These are phyloP conservation scores for Metacarcinus magister DNA, from an alignment of 2,888 invertebrate species.

Conservation along the genomic window DNA sequence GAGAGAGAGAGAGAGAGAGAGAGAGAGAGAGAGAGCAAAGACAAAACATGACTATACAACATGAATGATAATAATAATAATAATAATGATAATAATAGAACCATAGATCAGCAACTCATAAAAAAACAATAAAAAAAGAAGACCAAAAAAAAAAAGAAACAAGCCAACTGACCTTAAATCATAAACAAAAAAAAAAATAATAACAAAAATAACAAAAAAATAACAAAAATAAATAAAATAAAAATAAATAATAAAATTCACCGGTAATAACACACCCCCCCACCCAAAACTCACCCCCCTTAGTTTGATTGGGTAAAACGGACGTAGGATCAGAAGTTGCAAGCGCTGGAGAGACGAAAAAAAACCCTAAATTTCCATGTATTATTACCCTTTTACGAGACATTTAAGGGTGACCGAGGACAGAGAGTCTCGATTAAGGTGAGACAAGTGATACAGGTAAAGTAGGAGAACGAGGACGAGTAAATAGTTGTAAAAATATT, in stretches of 20 bases:
- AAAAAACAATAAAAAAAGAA: not conserved
- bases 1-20: constrained; percentile 53
- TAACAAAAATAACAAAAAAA: not conserved
- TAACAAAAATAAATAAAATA: not conserved
- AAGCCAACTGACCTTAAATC: not conserved
- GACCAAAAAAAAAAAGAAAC: not conserved
- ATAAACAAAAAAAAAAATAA: not conserved
- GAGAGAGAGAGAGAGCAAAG: not conserved
- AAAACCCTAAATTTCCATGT: not conserved
- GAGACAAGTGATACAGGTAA: not conserved
- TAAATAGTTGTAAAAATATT: not conserved
- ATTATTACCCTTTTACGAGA: not conserved
- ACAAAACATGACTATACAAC: not conserved
- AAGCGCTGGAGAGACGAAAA: not conserved
- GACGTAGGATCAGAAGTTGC: not conserved
- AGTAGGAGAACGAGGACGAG: not conserved
- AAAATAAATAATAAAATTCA: not conserved
- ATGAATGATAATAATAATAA: not conserved
- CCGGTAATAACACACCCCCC: not conserved
- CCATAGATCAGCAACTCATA: not conserved
- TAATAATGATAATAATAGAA: not conserved
- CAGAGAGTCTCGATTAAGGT: not conserved
- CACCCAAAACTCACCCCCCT: not conserved
- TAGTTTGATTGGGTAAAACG: constrained; percentile 51
- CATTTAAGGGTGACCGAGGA: not conserved